Evolutionary conservation across 2,888 invertebrate genomes (phyloP).

Genomic region (Carterocephalus palaemon): DNA sequence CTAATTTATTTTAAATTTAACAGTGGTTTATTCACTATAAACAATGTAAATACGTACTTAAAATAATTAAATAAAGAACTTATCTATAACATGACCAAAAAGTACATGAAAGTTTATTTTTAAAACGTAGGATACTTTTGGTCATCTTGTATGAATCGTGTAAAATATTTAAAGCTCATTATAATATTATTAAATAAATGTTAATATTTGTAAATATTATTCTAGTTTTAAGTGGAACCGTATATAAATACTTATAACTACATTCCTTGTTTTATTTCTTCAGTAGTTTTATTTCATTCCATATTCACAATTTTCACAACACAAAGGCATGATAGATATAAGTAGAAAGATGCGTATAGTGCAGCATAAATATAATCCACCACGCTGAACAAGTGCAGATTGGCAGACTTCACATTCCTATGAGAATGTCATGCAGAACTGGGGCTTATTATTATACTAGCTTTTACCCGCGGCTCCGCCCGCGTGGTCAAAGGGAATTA

Average conservation of each 20-base stretch:
- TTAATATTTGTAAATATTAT: slow-evolving; percentile 59
- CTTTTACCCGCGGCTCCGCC: too few species aligned
- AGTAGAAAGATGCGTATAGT: too few species aligned
- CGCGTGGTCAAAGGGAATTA: too few species aligned
- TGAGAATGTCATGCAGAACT: too few species aligned
- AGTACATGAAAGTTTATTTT: slow-evolving; percentile 5
- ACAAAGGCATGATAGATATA: too few species aligned
- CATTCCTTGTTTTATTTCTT: slow-evolving; percentile 63
- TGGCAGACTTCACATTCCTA: too few species aligned
- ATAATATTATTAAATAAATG: slow-evolving; percentile 35
- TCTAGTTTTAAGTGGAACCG: slow-evolving; percentile 45
- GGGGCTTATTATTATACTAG: too few species aligned
- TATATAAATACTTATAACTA: slow-evolving; percentile 45
- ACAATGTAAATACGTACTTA: slow-evolving; percentile 29
- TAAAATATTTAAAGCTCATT: slow-evolving; percentile 41
- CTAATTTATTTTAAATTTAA: neutral
- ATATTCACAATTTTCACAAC: too few species aligned
- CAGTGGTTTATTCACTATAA: slow-evolving; percentile 17
- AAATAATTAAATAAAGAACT: neutral
- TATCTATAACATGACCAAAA: neutral
- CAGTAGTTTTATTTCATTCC: slow-evolving; percentile 50
- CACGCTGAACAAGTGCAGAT: too few species aligned
- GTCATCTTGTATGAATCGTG: slow-evolving; percentile 32
- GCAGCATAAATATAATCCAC: too few species aligned
- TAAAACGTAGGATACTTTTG: slow-evolving; percentile 3